Percentiles rank a stretch among this genome's conserved stretches.
Evolutionary conservation across 1,140 invertebrate genomes (phyloP).

Genomic region (Bombus superbus): DNA sequence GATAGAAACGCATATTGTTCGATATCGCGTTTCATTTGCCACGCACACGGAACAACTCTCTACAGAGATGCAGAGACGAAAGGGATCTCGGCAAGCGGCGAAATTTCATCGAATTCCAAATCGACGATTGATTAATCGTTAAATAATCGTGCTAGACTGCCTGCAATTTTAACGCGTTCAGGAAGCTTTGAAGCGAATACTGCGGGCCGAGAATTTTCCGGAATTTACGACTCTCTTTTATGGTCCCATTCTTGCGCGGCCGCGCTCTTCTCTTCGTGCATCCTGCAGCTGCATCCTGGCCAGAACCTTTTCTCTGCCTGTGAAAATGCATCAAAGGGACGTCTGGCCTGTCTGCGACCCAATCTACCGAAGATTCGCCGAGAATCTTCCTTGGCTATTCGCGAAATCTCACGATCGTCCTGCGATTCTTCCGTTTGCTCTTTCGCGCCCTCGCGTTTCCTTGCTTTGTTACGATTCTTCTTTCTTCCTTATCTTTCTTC

Average conservation of each 20-base stretch:
- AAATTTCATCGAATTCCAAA: conserved; percentile 1
- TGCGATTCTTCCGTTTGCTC: neutral
- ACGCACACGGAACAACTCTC: neutral
- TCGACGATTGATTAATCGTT: neutral
- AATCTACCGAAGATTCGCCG: neutral
- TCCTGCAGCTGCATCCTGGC: neutral
- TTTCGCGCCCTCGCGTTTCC: neutral
- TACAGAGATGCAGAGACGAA: neutral
- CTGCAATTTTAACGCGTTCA: neutral
- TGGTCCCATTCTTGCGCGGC: neutral
- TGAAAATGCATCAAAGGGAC: conserved; percentile 26
- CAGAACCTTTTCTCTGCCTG: neutral
- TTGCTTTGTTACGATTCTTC: neutral
- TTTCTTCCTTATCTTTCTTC: neutral
- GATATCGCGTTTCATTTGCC: neutral
- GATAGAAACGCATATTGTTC: neutral
- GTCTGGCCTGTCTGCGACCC: neutral
- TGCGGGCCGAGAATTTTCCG: conserved; percentile 5
- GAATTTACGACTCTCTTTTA: conserved; percentile 25
- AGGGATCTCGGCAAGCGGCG: neutral
- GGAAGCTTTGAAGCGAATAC: no score
- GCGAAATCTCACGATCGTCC: neutral
- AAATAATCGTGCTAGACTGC: neutral
- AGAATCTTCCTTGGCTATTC: neutral
- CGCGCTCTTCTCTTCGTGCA: neutral